Percentiles rank a stretch among this genome's conserved stretches.
phyloP scores from a whole-genome alignment of 2,888 invertebrate species.

The Agrypnus murinus region DNA sequence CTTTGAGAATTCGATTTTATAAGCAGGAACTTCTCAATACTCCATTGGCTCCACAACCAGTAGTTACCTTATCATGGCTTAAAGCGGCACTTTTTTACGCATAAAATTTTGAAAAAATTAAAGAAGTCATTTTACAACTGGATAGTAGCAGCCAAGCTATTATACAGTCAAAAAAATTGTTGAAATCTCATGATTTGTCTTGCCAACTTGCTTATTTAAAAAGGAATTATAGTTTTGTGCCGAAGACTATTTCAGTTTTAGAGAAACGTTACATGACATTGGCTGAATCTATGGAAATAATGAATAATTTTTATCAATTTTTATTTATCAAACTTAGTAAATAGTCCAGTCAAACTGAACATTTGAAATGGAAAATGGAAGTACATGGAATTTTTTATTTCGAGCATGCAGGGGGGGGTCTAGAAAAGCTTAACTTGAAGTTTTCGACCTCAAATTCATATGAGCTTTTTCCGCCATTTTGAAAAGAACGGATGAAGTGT shows the following conservation, averaged over 20 bases:
- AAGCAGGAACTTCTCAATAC: slow-evolving; percentile 58
- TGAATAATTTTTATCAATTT: background rate
- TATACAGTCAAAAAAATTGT: background rate
- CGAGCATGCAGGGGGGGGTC: no score
- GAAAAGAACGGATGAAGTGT: no score
- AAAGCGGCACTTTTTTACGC: slow-evolving; percentile 59
- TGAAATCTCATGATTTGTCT: background rate
- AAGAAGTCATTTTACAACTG: slow-evolving; percentile 21
- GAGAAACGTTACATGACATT: background rate
- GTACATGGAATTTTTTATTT: no score
- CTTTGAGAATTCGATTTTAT: slow-evolving; percentile 57
- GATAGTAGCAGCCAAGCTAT: background rate
- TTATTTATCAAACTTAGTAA: background rate
- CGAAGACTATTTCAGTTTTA: background rate
- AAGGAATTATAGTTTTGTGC: background rate
- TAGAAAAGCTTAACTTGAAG: no score
- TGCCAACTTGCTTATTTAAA: background rate
- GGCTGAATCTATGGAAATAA: slow-evolving; percentile 14
- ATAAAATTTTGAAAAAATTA: slow-evolving; percentile 53
- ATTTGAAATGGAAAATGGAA: no score
- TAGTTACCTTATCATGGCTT: slow-evolving; percentile 62
- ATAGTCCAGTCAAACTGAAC: no score
- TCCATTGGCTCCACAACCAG: slow-evolving; percentile 61
- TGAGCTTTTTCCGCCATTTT: no score
- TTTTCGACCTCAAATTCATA: no score